Percentiles rank a stretch among this genome's conserved stretches.
phyloP scores from a whole-genome alignment of 2,888 invertebrate species.

The Oligia strigilis region DNA sequence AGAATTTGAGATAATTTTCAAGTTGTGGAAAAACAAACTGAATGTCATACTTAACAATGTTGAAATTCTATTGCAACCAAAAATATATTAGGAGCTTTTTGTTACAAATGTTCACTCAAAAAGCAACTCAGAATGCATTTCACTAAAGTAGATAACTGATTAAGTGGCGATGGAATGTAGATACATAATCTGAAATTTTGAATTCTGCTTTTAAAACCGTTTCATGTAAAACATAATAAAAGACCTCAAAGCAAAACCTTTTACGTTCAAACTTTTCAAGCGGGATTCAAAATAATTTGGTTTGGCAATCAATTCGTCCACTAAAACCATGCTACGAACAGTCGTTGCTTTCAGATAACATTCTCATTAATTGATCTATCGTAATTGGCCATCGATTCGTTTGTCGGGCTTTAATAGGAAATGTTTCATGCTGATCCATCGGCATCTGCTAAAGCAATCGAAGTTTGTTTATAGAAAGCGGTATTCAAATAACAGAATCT shows the following conservation, averaged over 20 bases:
- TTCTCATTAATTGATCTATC: conserved; percentile 50
- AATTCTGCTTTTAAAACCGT: too few relatives aligned
- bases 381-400: conserved; percentile 49
- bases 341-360: conserved; percentile 36
- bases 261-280: not conserved
- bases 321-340: not conserved
- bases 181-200: too few relatives aligned
- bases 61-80: not conserved
- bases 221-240: not conserved
- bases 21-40: not conserved
- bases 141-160: not conserved
- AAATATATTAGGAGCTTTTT: too few relatives aligned
- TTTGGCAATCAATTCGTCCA: conserved; percentile 14
- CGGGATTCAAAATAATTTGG: conserved; percentile 21
- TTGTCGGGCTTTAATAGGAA: conserved; percentile 30
- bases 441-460: conserved; percentile 30
- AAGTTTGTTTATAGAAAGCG: not conserved
- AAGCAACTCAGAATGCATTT: not conserved
- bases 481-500: conserved; percentile 19
- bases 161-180: not conserved
- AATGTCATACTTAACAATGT: not conserved
- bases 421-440: conserved; percentile 35
- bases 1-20: too few relatives aligned
- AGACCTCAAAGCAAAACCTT: not conserved
- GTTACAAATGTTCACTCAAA: not conserved